A percentile compares a stretch with the other conserved stretches of the same genome.
Conservation (phyloP, 2,113 vertebrate genomes). For the Bostrychus sinensis region DNA sequence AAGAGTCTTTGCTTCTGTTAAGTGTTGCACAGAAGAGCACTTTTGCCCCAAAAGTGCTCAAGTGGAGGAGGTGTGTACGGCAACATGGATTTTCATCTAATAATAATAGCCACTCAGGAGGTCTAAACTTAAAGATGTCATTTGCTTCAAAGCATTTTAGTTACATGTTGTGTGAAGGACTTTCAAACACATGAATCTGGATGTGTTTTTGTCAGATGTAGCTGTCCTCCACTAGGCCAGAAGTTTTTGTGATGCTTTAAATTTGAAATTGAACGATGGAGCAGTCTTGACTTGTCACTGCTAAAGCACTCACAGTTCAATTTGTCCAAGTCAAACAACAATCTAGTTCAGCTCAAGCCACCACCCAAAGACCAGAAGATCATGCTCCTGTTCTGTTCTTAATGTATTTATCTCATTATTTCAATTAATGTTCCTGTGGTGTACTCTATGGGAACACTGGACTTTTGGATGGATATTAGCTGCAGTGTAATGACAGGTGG, state of each 20-base stretch:
- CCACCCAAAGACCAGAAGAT: conserved; percentile 31
- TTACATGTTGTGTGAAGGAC: conserved; percentile 61
- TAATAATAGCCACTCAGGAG: conserved; percentile 57
- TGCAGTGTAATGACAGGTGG: conserved; percentile 51
- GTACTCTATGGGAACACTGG: conserved; percentile 29
- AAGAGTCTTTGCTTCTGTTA: conserved; percentile 57
- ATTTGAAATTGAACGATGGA: conserved; percentile 62
- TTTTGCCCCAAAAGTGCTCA: too few species aligned
- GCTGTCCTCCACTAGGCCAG: conserved; percentile 25
- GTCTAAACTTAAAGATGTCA: conserved; percentile 53
- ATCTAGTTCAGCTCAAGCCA: conserved; percentile 23
- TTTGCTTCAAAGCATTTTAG: conserved; percentile 65
- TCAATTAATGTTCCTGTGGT: conserved; percentile 45
- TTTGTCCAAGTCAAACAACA: conserved; percentile 57
- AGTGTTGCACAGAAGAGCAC: conserved; percentile 42
- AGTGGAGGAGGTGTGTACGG: too few species aligned
- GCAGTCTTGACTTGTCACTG: conserved; percentile 48
- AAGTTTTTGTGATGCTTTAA: conserved; percentile 24
- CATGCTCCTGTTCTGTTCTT: conserved; percentile 40
- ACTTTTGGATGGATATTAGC: conserved; percentile 45
- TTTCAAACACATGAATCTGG: conserved; percentile 70
- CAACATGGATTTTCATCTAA: conserved; percentile 25
- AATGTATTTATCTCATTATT: conserved; percentile 42
- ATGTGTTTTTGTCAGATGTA: conserved; percentile 66
- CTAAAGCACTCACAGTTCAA: conserved; percentile 28